phyloP scores from a whole-genome alignment of 2,888 invertebrate species.

The Tenthredo amoena region DNA sequence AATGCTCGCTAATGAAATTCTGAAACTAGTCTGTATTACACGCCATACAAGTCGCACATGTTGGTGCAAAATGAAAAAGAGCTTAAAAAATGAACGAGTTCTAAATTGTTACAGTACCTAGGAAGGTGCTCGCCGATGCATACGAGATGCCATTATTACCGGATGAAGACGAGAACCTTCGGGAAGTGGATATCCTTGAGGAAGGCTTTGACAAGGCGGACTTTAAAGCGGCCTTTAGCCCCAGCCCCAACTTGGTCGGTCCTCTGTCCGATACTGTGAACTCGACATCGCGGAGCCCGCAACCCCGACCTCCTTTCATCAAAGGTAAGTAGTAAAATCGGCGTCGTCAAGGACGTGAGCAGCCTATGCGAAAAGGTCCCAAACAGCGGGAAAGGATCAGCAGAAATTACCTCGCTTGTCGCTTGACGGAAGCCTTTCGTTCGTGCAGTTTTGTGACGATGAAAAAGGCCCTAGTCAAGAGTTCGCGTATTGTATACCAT shows the following conservation, averaged over 20 bases:
- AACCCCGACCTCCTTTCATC: slow-evolving; percentile 39
- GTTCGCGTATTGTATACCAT: neutral
- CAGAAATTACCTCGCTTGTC: neutral
- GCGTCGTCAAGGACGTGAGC: slow-evolving; percentile 34
- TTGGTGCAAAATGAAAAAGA: neutral
- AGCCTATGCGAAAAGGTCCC: neutral
- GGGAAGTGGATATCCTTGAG: slow-evolving; percentile 50
- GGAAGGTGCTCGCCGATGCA: slow-evolving; percentile 52
- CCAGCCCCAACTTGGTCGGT: slow-evolving; percentile 49
- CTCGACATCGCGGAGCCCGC: slow-evolving; percentile 44
- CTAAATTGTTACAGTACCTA: slow-evolving; percentile 36
- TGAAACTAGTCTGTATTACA: neutral
- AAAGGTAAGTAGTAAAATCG: slow-evolving; percentile 46
- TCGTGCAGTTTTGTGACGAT: neutral
- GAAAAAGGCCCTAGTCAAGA: neutral
- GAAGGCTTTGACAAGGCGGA: slow-evolving; percentile 54
- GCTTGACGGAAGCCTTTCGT: slow-evolving; percentile 2
- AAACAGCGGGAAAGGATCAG: neutral
- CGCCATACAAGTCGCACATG: neutral
- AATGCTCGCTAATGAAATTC: neutral
- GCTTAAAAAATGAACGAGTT: neutral
- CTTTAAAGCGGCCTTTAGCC: slow-evolving; percentile 53
- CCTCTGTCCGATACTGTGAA: slow-evolving; percentile 49
- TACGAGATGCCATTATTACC: slow-evolving; percentile 50
- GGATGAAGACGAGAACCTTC: slow-evolving; percentile 50